phyloP scores from a whole-genome alignment of 1,140 invertebrate genomes.

The Zeugodacus cucurbitae region DNA sequence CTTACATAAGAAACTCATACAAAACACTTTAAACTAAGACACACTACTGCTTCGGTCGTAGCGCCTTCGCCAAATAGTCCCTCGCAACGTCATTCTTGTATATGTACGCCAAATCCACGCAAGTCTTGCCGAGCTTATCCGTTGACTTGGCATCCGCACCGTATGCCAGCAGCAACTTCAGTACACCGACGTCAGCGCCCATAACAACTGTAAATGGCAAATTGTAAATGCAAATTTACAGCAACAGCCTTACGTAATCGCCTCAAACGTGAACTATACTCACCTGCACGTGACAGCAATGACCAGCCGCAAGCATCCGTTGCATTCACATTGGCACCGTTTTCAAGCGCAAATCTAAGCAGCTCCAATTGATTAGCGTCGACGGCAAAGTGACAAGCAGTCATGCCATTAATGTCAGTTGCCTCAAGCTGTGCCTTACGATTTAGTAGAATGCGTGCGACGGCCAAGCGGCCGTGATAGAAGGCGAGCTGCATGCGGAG shows the following conservation, averaged over 20 bases:
- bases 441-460: slow-evolving; percentile 61
- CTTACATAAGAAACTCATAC: no score
- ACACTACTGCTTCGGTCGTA: background rate
- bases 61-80: slow-evolving; percentile 52
- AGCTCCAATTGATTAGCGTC: slow-evolving; percentile 61
- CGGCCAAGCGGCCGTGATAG: slow-evolving; percentile 57
- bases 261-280: background rate
- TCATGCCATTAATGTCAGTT: slow-evolving; percentile 58
- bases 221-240: background rate
- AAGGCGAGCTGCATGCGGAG: slow-evolving; percentile 53
- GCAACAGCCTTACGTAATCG: slow-evolving; percentile 11
- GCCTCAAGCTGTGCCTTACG: slow-evolving; percentile 59
- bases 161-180: slow-evolving; percentile 57
- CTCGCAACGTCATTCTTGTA: slow-evolving; percentile 50
- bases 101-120: slow-evolving; percentile 56
- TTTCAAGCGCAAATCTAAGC: slow-evolving; percentile 60
- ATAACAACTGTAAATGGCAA: slow-evolving; percentile 53
- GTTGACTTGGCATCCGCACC: slow-evolving; percentile 53
- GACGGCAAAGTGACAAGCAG: slow-evolving; percentile 59
- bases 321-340: slow-evolving; percentile 57
- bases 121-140: slow-evolving; percentile 53
- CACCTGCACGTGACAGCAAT: slow-evolving; percentile 60
- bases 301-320: slow-evolving; percentile 59
- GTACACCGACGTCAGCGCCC: slow-evolving; percentile 53
- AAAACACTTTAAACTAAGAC: no score